A percentile compares a stretch with the other conserved stretches of the same genome.
Conservation (phyloP, 2,113 vertebrate genomes). For the Gadus chalcogrammus region DNA sequence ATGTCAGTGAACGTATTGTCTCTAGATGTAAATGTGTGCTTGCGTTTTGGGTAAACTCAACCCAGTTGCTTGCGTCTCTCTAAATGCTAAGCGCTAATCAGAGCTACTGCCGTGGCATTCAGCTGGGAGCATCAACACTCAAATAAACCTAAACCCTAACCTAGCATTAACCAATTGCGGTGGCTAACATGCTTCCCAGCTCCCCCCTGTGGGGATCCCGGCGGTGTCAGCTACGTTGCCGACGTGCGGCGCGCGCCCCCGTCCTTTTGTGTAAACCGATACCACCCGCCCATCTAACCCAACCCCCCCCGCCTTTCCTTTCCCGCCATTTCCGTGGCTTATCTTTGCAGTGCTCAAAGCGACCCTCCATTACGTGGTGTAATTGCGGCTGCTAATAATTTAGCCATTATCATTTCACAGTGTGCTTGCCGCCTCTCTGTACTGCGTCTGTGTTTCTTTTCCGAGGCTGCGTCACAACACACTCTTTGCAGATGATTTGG, state of each 20-base stretch:
- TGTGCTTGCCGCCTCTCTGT: slow-evolving; percentile 41
- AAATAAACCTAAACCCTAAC: too few relatives aligned
- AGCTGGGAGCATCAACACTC: too few relatives aligned
- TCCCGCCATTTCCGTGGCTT: slow-evolving; percentile 23
- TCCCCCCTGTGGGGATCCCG: too few relatives aligned
- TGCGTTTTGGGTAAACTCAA: too few relatives aligned
- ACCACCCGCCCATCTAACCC: neutral
- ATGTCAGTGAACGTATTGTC: too few relatives aligned
- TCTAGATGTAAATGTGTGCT: too few relatives aligned
- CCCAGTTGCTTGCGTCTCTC: too few relatives aligned
- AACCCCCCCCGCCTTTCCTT: neutral
- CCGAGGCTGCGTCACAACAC: neutral
- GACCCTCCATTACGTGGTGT: slow-evolving; percentile 45
- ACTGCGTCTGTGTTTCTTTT: slow-evolving; percentile 22
- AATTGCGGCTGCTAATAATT: slow-evolving; percentile 60
- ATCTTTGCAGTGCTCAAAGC: slow-evolving; percentile 25
- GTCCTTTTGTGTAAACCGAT: neutral
- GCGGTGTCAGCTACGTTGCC: too few relatives aligned
- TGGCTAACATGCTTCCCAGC: too few relatives aligned
- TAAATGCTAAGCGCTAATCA: neutral
- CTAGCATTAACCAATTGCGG: slow-evolving; percentile 5
- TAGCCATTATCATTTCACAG: slow-evolving; percentile 57
- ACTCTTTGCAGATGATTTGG: neutral
- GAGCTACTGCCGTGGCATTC: neutral
- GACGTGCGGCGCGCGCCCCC: neutral